phyloP scores from a whole-genome alignment of 2,113 vertebrate species.

The Ciconia maguari region DNA sequence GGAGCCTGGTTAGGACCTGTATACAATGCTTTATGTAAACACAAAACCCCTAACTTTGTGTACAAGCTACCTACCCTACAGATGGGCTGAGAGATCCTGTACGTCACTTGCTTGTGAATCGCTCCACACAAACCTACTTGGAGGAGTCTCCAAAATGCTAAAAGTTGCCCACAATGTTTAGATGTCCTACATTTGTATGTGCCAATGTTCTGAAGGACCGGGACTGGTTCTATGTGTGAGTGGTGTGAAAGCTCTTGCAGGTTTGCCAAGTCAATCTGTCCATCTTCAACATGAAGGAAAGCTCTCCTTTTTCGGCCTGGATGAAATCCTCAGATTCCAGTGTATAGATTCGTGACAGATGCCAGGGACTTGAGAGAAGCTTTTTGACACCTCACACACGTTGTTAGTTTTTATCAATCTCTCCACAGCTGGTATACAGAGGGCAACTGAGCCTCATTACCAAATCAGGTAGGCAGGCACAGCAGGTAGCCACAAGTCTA shows the following conservation, averaged over 20 bases:
- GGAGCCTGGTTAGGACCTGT: background rate
- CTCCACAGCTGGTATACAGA: background rate
- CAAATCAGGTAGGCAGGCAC: background rate
- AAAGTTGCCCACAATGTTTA: background rate
- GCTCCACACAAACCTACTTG: background rate
- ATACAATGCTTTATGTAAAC: background rate
- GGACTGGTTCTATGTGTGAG: background rate
- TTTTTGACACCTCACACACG: background rate
- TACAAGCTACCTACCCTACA: background rate
- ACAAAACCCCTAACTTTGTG: background rate
- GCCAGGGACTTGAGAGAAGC: background rate
- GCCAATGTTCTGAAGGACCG: rapidly evolving
- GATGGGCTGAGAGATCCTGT: background rate
- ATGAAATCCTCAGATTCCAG: background rate
- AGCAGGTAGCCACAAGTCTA: background rate
- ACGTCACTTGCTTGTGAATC: rapidly evolving
- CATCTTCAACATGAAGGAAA: background rate
- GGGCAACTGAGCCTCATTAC: background rate
- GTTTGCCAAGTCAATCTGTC: background rate
- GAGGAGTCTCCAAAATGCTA: background rate
- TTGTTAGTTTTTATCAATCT: background rate
- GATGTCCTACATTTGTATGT: background rate
- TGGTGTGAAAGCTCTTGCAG: rapidly evolving
- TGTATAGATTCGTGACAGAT: background rate
- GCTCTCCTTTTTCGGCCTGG: background rate